Evolutionary conservation across 2,113 vertebrate species (phyloP), one percentile per base, ranked within the genome.

Genomic region (Siphamia tubifer): DNA sequence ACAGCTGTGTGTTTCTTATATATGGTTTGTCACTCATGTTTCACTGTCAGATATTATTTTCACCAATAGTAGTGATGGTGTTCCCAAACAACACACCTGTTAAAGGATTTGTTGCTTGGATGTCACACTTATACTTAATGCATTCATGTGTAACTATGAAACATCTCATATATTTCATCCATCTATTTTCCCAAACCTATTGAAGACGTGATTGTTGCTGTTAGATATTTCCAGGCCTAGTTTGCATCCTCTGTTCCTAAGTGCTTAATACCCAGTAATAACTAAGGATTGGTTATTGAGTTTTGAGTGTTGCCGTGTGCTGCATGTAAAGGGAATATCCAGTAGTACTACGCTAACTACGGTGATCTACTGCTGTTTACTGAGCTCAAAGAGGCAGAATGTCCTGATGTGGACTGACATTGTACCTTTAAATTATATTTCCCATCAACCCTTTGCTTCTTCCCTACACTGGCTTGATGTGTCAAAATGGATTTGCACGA

Each of bases 401-500:
- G 43, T 44, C 45, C 70, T 64, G 23, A 71, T 45, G 20, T 17
- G 35, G 9, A 36, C 48, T 19, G 43, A 57, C 38, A 38, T 21
- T 53, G 38, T 39, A 39, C 47, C 8, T 74, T 74, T 31, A 52
- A 27, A 43, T 77, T 3, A 52, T 54, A 27, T 66, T 63, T 61
- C 10, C 13, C 1, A 3, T 0, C 15, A 10, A 48, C 30, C 6
- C 36, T n/a, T 30, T 52, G 53, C 7, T 49, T 44, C 23, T 30
- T 16, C 30, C 39, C 49, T 5, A 31, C 1, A 8, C 60, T 19
- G 62, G 40, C 66, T 52, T 57, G 35, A 35, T 19, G 24, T 56
- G 57, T 49, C 23, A 8, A 39, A 55, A 48, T 23, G 24, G 30
- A 68, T 64, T 53, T 48, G n/a, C 53, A 17, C 19, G 10, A 19